Evolutionary conservation across 2,888 invertebrate genomes (phyloP).

Genomic region (Yponomeuta plumbellus): DNA sequence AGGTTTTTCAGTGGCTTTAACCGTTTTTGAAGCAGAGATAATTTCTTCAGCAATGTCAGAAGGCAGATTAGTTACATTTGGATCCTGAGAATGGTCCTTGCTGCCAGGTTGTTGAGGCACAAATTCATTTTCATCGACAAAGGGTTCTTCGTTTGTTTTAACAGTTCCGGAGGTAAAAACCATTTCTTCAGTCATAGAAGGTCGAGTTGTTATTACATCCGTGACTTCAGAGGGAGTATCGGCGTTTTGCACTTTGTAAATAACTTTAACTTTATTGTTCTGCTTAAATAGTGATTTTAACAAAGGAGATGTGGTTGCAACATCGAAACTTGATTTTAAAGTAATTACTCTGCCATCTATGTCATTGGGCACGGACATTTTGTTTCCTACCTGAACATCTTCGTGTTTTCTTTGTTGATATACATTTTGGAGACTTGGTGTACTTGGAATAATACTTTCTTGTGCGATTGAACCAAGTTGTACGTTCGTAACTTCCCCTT

Average conservation of each 20-base stretch:
- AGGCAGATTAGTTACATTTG: too few species aligned
- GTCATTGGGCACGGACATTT: background rate
- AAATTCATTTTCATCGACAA: too few species aligned
- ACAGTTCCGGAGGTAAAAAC: background rate
- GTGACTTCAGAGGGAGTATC: background rate
- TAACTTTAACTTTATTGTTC: background rate
- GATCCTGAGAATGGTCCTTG: too few species aligned
- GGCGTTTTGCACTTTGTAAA: background rate
- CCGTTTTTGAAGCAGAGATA: too few species aligned
- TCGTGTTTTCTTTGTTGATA: background rate
- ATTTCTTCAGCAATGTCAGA: background rate
- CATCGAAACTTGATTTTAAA: background rate
- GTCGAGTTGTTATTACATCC: background rate
- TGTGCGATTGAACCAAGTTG: background rate
- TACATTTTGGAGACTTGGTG: background rate
- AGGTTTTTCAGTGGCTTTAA: constrained; percentile 15
- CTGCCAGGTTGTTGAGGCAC: too few species aligned
- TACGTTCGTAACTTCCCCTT: background rate
- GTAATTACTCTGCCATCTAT: background rate
- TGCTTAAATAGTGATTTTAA: background rate
- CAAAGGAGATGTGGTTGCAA: background rate
- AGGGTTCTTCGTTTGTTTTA: background rate
- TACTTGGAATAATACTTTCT: background rate
- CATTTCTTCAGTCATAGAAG: background rate
- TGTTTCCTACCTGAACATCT: background rate